Conservation (phyloP, 2,797 vertebrate genomes). For the Chelmon rostratus region DNA sequence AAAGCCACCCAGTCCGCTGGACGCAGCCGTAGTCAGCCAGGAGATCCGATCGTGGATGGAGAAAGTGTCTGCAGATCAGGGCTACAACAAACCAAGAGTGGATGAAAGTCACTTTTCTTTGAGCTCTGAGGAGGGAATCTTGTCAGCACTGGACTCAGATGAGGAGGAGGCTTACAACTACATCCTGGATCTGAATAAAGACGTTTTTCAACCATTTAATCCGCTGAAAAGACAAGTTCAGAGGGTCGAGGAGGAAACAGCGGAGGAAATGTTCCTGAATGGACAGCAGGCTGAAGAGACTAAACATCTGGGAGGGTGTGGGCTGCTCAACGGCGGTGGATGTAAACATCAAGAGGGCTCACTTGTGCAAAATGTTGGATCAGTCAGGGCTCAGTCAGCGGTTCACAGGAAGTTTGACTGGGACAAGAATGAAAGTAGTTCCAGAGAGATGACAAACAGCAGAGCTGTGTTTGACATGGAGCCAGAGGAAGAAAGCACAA, state of each 20-base stretch:
- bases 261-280: conserved; percentile 39
- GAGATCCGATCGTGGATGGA: conserved; percentile 69
- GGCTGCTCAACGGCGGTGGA: conserved; percentile 5
- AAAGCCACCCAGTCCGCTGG: conserved; percentile 58
- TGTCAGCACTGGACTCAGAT: conserved; percentile 76
- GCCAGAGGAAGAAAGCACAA: conserved; percentile 18
- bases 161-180: conserved; percentile 82
- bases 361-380: conserved; percentile 4
- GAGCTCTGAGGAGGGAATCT: conserved; percentile 73
- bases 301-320: not conserved
- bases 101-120: conserved; percentile 57
- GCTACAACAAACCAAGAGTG: not conserved
- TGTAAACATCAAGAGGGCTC: conserved; percentile 15
- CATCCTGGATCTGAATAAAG: conserved; percentile 79
- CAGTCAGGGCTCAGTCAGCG: not conserved
- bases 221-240: conserved; percentile 36
- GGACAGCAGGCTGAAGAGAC: conserved; percentile 24
- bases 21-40: conserved; percentile 24
- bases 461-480: conserved; percentile 28
- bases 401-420: conserved; percentile 13
- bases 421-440: conserved; percentile 19
- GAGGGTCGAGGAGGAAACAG: conserved; percentile 68
- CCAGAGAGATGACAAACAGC: conserved; percentile 25
- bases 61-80: conserved; percentile 16
- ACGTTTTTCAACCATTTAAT: conserved; percentile 53